phyloP scores from a whole-genome alignment of 2,888 invertebrate genomes.

The Eueremaeus valkanovi region DNA sequence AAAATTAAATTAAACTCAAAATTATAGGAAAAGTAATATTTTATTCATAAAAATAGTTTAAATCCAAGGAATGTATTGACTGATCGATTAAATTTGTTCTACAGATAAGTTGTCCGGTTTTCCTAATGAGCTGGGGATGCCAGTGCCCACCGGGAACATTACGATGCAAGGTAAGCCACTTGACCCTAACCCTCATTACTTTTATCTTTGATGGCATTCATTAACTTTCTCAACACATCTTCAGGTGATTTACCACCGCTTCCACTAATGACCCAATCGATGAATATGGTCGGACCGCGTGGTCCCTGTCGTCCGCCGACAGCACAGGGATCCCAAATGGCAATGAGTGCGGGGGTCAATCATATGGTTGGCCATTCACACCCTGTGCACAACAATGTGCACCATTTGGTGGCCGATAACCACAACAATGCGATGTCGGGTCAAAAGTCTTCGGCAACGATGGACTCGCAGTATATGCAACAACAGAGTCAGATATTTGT shows the following conservation, averaged over 20 bases:
- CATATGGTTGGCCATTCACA: not conserved
- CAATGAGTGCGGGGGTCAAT: not conserved
- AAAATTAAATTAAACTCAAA: no score
- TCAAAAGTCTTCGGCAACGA: slow-evolving; percentile 56
- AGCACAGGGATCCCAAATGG: not conserved
- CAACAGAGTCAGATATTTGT: slow-evolving; percentile 98
- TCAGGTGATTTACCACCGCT: not conserved
- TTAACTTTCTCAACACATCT: no score
- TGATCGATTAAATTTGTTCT: not conserved
- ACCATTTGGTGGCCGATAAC: not conserved
- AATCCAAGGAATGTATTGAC: not conserved
- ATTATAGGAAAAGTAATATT: no score
- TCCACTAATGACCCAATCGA: not conserved
- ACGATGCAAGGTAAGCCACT: not conserved
- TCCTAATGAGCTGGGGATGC: slow-evolving; percentile 10
- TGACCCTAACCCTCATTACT: not conserved
- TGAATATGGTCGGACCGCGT: slow-evolving; percentile 2
- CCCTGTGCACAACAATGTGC: slow-evolving; percentile 13
- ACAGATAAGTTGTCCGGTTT: slow-evolving; percentile 9
- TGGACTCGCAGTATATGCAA: slow-evolving; percentile 84
- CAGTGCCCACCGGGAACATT: slow-evolving; percentile 8
- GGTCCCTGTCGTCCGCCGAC: not conserved
- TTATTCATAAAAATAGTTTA: not conserved
- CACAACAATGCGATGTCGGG: not conserved
- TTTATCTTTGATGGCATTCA: not conserved